A percentile compares a stretch with the other conserved stretches of the same genome.
These are phyloP conservation scores for Vipera ursinii DNA, from an alignment of 2,797 vertebrate species.

Conservation along the genomic window DNA sequence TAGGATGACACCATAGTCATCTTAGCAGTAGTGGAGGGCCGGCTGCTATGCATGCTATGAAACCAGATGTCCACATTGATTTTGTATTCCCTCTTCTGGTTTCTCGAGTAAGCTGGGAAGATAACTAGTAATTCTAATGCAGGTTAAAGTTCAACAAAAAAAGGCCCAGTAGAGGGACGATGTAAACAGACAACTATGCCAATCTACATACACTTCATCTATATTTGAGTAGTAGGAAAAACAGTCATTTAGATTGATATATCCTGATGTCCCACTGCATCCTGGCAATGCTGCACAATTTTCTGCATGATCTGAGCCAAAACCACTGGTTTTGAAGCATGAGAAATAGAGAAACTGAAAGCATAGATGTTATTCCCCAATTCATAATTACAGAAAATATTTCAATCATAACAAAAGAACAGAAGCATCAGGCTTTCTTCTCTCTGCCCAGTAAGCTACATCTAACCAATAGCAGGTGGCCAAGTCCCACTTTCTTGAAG, in stretches of 20 bases:
- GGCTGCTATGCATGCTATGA: conserved; percentile 32
- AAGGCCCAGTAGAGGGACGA: conserved; percentile 58
- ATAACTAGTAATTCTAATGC: conserved; percentile 71
- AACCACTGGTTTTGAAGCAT: conserved; percentile 12
- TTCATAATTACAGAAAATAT: not conserved
- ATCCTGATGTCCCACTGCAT: conserved; percentile 26
- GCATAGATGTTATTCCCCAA: not conserved
- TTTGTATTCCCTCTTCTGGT: conserved; percentile 64
- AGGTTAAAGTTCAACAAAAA: conserved; percentile 64
- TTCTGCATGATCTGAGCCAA: conserved; percentile 20
- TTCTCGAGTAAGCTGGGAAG: conserved; percentile 55
- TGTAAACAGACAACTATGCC: conserved; percentile 49
- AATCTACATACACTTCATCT: conserved; percentile 53
- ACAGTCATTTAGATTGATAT: conserved; percentile 43
- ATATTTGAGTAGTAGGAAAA: conserved; percentile 32
- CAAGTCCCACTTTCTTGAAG: not conserved
- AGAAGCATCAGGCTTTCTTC: not conserved
- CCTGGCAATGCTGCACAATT: not conserved
- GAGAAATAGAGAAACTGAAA: not conserved
- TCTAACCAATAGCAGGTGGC: not conserved
- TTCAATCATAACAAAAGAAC: not conserved
- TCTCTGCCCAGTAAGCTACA: not conserved
- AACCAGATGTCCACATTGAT: conserved; percentile 60
- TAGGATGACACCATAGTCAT: conserved; percentile 63
- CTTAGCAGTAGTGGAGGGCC: conserved; percentile 27